These are phyloP conservation scores for Smittia sp. DNA, from an alignment of 2,888 invertebrate species.

Conservation along the genomic window DNA sequence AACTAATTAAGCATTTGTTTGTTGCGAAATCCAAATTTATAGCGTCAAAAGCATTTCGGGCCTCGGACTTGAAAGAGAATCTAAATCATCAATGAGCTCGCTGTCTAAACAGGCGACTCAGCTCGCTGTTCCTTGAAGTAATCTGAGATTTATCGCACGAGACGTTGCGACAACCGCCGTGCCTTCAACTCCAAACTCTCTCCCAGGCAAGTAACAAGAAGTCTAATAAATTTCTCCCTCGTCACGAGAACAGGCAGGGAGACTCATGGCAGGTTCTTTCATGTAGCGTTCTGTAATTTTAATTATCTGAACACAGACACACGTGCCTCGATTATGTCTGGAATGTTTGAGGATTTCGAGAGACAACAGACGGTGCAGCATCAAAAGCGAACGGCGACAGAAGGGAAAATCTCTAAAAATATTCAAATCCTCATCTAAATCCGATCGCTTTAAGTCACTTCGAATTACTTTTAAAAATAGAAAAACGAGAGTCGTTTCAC, in stretches of 20 bases:
- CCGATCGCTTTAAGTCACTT: constrained; percentile 23
- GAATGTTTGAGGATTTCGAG: constrained; percentile 18
- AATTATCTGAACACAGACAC: constrained; percentile 24
- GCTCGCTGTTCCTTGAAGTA: too few species aligned
- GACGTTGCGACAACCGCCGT: not conserved
- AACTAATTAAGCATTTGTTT: constrained; percentile 3
- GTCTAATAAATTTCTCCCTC: constrained; percentile 2
- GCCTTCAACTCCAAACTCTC: not conserved
- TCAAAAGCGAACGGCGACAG: constrained; percentile 10
- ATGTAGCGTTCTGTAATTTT: constrained; percentile 11
- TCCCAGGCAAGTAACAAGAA: not conserved
- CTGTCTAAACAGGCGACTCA: too few species aligned
- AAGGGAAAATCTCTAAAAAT: constrained; percentile 12
- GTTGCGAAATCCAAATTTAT: not conserved
- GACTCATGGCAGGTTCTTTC: constrained; percentile 17
- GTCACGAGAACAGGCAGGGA: not conserved
- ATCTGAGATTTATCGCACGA: not conserved
- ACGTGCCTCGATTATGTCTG: constrained; percentile 36
- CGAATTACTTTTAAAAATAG: not conserved
- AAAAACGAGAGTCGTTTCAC: constrained; percentile 1
- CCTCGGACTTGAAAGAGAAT: not conserved
- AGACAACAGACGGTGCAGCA: not conserved
- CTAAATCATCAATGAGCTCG: too few species aligned
- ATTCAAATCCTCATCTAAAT: constrained; percentile 1
- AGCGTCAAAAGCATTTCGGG: not conserved